These are phyloP conservation scores for Altica lythri DNA, from an alignment of 2,888 invertebrate species.

Conservation along the genomic window DNA sequence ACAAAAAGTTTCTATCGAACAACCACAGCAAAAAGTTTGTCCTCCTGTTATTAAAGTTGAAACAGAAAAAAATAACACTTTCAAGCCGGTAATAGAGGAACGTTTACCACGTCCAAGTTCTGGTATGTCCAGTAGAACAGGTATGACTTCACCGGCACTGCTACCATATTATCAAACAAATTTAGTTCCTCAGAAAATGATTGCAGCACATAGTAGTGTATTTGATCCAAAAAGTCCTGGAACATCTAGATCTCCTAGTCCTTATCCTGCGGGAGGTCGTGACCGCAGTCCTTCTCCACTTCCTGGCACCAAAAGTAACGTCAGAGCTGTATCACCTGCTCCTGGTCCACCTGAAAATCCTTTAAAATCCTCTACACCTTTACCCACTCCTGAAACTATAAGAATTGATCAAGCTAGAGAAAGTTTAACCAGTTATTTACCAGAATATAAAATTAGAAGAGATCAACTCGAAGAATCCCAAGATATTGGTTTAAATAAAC, in stretches of 20 bases:
- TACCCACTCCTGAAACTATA: slow-evolving; percentile 46
- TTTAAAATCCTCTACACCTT: slow-evolving; percentile 54
- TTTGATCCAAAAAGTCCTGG: slow-evolving; percentile 66
- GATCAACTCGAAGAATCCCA: slow-evolving; percentile 43
- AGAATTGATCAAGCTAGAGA: slow-evolving; percentile 48
- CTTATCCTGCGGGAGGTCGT: slow-evolving; percentile 58
- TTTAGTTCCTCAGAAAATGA: slow-evolving; percentile 70
- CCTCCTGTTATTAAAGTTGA: slow-evolving; percentile 44
- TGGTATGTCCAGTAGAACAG: slow-evolving; percentile 72
- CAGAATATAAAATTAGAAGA: slow-evolving; percentile 48
- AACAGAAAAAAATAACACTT: slow-evolving; percentile 57
- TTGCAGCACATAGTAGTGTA: slow-evolving; percentile 64
- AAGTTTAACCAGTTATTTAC: slow-evolving; percentile 48
- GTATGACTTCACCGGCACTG: slow-evolving; percentile 75
- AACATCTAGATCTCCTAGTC: slow-evolving; percentile 68
- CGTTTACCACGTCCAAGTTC: slow-evolving; percentile 60
- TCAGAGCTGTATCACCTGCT: slow-evolving; percentile 70
- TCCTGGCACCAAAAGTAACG: slow-evolving; percentile 42
- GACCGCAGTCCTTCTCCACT: slow-evolving; percentile 51
- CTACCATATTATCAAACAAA: slow-evolving; percentile 82
- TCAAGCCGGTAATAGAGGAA: slow-evolving; percentile 68
- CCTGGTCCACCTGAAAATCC: slow-evolving; percentile 73
- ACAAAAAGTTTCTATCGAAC: too few species aligned
- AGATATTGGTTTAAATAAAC: slow-evolving; percentile 30
- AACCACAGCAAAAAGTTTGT: slow-evolving; percentile 28